Evolutionary conservation across 2,113 vertebrate species (phyloP), one percentile per base, ranked within the genome.

Genomic region (Lagopus leucura): DNA sequence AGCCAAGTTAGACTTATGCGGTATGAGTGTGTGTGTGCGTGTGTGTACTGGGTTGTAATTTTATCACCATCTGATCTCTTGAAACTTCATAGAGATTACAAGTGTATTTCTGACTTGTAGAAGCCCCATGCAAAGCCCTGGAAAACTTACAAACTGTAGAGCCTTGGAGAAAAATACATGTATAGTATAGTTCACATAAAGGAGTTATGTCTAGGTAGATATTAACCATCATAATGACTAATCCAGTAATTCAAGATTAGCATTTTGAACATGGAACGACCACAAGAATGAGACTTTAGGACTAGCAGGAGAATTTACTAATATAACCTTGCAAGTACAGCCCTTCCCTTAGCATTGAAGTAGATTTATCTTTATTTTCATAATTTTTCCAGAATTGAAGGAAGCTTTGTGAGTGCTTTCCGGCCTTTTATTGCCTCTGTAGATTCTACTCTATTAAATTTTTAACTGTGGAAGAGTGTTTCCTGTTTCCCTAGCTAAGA

Each of bases 1-100:
- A 88, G 43, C 75, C 34, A 80, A 94, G 40, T 4, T 83, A 87
- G 60, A 69, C 60, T 91, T 90, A 42, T 0, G 5, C 42, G 30
- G 7, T 54, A 30, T 28, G 50, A 55, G 14, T 67, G 27, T 58
- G 18, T 67, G 65, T 45, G 65, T 95, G 32, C 30, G 36, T 94
- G 54, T 66, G 36, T 43, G 13, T 76, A 67, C 43, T 86, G 85
- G 50, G 61, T 84, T 58, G 67, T 83, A 92, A 94, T 96, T 96
- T 97, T 93, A 91, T 85, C 52, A 92, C 61, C 32, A 92, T 90
- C 78, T 76, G 82, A 89, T 94, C 94, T 97, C 85, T 95, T 83
- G 55, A 93, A 92, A 86, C 67, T 91, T 95, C 78, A 78, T 32
- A 85, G 79, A 83, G 57, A 86, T 61, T 63, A 21, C 28, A 93